phyloP scores from a whole-genome alignment of 1,140 invertebrate genomes.

The Campoletis sonorensis region DNA sequence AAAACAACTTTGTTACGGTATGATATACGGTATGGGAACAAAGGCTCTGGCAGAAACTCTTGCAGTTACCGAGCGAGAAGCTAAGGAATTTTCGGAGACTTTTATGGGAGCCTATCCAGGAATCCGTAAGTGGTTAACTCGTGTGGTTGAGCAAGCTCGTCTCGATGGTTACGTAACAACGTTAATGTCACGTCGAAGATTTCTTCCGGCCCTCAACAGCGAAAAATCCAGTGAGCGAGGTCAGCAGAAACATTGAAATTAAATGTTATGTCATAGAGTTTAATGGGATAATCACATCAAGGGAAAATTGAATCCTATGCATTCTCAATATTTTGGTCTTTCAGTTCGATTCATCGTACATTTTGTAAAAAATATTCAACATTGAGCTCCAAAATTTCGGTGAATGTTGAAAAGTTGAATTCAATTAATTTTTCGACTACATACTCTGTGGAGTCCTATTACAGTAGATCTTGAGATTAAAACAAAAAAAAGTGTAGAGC shows the following conservation, averaged over 20 bases:
- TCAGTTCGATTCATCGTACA: no score
- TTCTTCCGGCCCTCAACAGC: slow-evolving; percentile 87
- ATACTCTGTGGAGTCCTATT: no score
- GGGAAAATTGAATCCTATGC: no score
- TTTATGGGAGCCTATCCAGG: slow-evolving; percentile 92
- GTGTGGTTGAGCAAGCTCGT: slow-evolving; percentile 83
- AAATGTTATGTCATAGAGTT: neutral
- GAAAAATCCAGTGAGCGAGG: slow-evolving; percentile 79
- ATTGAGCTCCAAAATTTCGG: no score
- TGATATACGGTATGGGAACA: slow-evolving; percentile 98
- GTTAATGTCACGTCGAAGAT: slow-evolving; percentile 86
- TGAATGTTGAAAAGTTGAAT: no score
- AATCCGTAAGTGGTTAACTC: slow-evolving; percentile 82
- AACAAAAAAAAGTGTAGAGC: no score
- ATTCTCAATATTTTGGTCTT: no score
- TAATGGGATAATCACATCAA: no score
- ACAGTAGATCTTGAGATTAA: no score
- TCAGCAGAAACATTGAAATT: slow-evolving; percentile 64
- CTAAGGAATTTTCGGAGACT: slow-evolving; percentile 85
- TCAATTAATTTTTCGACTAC: no score
- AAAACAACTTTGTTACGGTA: slow-evolving; percentile 97
- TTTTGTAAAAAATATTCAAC: no score
- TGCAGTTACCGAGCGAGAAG: slow-evolving; percentile 88
- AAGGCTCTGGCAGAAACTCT: slow-evolving; percentile 90
- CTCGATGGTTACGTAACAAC: slow-evolving; percentile 90